phyloP scores from a whole-genome alignment of 2,888 invertebrate species.

The Caenorhabditis sp. region DNA sequence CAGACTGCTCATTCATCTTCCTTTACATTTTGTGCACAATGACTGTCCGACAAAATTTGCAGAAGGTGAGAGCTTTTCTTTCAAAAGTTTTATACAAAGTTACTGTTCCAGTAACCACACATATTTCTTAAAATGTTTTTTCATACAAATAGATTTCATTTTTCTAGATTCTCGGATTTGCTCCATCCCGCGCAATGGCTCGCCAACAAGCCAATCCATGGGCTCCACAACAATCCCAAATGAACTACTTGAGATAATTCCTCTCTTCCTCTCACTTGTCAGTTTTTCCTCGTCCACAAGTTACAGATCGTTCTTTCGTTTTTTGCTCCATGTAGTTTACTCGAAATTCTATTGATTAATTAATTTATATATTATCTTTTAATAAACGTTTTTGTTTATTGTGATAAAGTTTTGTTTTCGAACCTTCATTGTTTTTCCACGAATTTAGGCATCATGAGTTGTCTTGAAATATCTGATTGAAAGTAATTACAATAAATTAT shows the following conservation, averaged over 20 bases:
- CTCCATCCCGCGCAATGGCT: conserved; percentile 93
- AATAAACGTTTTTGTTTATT: conserved; percentile 9
- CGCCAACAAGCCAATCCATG: conserved; percentile 78
- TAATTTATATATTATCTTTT: too few relatives aligned
- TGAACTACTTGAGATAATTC: conserved; percentile 38
- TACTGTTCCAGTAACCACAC: too few relatives aligned
- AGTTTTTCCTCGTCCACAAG: neutral
- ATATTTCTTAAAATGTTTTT: too few relatives aligned
- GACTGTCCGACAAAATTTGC: conserved; percentile 98
- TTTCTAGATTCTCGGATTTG: conserved; percentile 80
- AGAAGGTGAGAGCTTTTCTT: conserved; percentile 78
- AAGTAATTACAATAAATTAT: neutral
- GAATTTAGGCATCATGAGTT: neutral
- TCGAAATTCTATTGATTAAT: too few relatives aligned
- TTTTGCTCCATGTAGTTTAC: neutral
- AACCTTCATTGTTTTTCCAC: neutral
- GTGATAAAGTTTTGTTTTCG: conserved; percentile 6
- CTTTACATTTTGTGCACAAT: conserved; percentile 98
- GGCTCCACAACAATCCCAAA: conserved; percentile 28
- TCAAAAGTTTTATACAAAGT: neutral
- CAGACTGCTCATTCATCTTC: conserved; percentile 98
- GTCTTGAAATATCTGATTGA: neutral
- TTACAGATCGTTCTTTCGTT: neutral
- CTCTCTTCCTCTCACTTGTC: neutral
- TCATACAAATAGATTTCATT: neutral